These are phyloP conservation scores for Cephalopholis sonnerati DNA, from an alignment of 2,113 vertebrate genomes.

Conservation along the genomic window DNA sequence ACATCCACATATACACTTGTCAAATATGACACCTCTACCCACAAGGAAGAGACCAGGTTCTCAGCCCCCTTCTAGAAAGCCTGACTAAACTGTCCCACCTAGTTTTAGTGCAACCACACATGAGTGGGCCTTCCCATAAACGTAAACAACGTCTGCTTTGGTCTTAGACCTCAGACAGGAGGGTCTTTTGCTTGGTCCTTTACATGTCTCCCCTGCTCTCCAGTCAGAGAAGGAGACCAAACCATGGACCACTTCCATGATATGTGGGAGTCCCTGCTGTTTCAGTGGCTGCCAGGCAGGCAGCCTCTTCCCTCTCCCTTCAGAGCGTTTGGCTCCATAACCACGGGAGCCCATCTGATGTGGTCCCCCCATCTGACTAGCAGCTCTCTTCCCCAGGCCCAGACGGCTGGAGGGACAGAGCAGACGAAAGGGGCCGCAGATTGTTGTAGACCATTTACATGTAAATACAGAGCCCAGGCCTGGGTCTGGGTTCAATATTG, in stretches of 20 bases:
- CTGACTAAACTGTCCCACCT: constrained; percentile 33
- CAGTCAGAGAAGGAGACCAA: constrained; percentile 62
- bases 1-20: constrained; percentile 82
- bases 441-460: constrained; percentile 89
- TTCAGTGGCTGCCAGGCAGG: constrained; percentile 79
- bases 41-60: constrained; percentile 71
- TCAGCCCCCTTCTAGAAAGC: constrained; percentile 26
- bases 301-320: constrained; percentile 78
- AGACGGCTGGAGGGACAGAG: constrained; percentile 76
- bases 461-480: constrained; percentile 87
- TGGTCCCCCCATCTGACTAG: constrained; percentile 82
- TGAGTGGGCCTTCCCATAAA: constrained; percentile 6
- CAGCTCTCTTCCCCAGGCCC: constrained; percentile 75
- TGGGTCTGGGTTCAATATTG: constrained; percentile 87
- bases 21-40: constrained; percentile 79
- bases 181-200: constrained; percentile 48
- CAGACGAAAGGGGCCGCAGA: constrained; percentile 81
- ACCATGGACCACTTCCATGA: constrained; percentile 79
- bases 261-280: constrained; percentile 86
- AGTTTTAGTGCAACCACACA: not conserved
- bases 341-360: constrained; percentile 83
- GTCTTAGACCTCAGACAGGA: constrained; percentile 8
- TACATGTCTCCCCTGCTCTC: constrained; percentile 58
- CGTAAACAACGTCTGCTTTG: constrained; percentile 7
- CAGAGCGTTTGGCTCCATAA: constrained; percentile 74